These are phyloP conservation scores for Oppia nitens DNA, from an alignment of 1,140 invertebrate genomes.

Conservation along the genomic window DNA sequence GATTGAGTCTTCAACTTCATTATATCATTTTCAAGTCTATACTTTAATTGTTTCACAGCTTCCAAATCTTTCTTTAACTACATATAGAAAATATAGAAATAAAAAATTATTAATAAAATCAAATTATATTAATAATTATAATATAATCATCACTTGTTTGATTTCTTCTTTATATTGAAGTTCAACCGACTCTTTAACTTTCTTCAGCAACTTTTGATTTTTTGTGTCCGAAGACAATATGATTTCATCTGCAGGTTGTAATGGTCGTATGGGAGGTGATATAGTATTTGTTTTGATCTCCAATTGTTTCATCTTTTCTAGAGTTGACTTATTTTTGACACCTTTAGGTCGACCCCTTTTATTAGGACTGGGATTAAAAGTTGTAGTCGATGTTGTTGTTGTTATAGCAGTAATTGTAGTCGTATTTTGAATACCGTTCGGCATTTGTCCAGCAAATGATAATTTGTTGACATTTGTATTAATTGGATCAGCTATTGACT, in stretches of 20 bases:
- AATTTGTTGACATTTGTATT: neutral
- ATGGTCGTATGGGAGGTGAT: neutral
- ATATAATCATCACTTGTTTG: neutral
- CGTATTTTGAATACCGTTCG: neutral
- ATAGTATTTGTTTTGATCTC: neutral
- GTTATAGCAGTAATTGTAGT: neutral
- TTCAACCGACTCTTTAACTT: neutral
- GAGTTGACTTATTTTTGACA: neutral
- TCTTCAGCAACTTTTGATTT: neutral
- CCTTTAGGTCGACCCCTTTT: neutral
- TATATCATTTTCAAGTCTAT: neutral
- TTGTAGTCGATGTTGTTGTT: neutral
- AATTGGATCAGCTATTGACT: neutral
- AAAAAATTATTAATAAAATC: neutral
- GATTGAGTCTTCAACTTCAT: slow-evolving; percentile 10
- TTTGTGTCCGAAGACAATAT: neutral
- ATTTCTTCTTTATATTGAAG: neutral
- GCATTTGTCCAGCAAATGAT: neutral
- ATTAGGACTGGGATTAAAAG: neutral
- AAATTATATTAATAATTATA: no score
- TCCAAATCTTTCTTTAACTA: neutral
- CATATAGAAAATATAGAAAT: neutral
- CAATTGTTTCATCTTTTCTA: neutral
- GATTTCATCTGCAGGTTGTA: no score
- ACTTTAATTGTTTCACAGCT: neutral